phyloP scores from a whole-genome alignment of 1,140 invertebrate genomes.

The Tachypleus tridentatus region DNA sequence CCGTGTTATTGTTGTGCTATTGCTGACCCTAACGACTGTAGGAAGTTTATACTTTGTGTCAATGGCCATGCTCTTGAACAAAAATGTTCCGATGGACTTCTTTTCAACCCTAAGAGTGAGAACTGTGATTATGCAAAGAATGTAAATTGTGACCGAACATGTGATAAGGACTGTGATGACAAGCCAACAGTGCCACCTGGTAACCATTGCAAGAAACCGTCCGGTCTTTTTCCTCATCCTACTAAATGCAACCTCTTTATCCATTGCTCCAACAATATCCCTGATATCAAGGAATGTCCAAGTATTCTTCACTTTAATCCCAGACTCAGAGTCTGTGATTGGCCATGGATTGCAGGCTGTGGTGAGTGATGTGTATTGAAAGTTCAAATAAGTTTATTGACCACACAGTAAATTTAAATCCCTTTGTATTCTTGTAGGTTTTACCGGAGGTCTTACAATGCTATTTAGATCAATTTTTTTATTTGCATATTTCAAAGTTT shows the following conservation, averaged over 20 bases:
- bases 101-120: slow-evolving; percentile 6
- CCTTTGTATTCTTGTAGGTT: no score
- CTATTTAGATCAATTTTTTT: no score
- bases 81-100: slow-evolving; percentile 8
- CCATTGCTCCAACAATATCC: slow-evolving; percentile 24
- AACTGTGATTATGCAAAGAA: slow-evolving; percentile 13
- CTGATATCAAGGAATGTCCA: slow-evolving; percentile 23
- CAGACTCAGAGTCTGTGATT: slow-evolving; percentile 22
- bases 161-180: no score
- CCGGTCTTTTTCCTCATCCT: slow-evolving; percentile 7
- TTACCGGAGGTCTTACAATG: no score
- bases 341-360: slow-evolving; percentile 18
- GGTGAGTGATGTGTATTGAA: no score
- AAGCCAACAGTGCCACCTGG: no score
- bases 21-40: slow-evolving; percentile 8
- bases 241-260: slow-evolving; percentile 21
- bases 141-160: slow-evolving; percentile 5
- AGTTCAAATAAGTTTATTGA: no score
- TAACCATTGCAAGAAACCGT: neutral
- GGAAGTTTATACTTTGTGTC: slow-evolving; percentile 7
- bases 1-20: slow-evolving; percentile 8
- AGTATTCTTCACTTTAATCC: slow-evolving; percentile 23
- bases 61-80: neutral
- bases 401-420: no score
- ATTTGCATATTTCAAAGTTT: no score